phyloP scores from a whole-genome alignment of 2,113 vertebrate genomes.

The Hemiprocne comata region DNA sequence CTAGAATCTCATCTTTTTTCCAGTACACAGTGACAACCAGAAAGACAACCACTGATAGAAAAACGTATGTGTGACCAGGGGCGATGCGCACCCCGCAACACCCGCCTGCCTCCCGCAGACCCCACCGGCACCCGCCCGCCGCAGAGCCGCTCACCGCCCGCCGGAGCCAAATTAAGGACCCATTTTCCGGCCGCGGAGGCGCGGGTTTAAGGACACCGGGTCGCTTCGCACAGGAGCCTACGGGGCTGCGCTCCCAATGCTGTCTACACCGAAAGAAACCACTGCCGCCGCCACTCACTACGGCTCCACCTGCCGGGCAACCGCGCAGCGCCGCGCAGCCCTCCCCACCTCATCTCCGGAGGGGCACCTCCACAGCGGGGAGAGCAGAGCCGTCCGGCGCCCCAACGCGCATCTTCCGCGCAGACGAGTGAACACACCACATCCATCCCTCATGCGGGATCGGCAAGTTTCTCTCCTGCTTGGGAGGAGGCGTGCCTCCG shows the following conservation, averaged over 20 bases:
- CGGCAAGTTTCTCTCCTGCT: neutral
- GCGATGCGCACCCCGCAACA: fast-evolving
- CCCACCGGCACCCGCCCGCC: neutral
- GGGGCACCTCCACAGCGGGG: neutral
- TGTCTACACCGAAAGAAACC: neutral
- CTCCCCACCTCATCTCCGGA: neutral
- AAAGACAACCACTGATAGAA: neutral
- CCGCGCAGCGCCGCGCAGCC: neutral
- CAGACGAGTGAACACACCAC: neutral
- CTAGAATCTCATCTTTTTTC: neutral
- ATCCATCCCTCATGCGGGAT: neutral
- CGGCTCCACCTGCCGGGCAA: slow-evolving; percentile 79
- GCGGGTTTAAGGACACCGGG: fast-evolving
- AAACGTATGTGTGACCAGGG: neutral
- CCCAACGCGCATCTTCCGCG: neutral
- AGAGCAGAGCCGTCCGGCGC: neutral
- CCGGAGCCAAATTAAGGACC: neutral
- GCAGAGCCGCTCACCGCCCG: neutral
- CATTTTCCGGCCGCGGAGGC: fast-evolving
- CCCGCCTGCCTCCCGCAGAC: neutral
- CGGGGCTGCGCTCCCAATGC: neutral
- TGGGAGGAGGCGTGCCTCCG: neutral
- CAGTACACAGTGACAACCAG: neutral
- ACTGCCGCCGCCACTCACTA: slow-evolving; percentile 1
- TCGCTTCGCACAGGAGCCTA: neutral